A percentile compares a stretch with the other conserved stretches of the same genome.
Conservation (phyloP, 2,888 invertebrate species). For the Tetanocera ferruginea region DNA sequence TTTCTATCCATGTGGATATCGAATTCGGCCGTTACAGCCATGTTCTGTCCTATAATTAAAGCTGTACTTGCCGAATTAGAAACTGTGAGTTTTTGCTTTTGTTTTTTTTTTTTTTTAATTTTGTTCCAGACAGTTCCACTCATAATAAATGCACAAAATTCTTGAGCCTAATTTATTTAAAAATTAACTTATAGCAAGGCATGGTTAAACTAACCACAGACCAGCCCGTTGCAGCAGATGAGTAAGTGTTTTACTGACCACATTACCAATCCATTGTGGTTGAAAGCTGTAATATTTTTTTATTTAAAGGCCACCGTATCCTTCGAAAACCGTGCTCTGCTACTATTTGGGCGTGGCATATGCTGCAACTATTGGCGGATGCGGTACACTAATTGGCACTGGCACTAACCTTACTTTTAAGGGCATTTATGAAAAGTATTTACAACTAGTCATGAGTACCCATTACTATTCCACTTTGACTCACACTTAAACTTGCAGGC, state of each 20-base stretch:
- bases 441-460: too few species aligned
- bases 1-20: slow-evolving; percentile 95
- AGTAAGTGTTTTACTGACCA: slow-evolving; percentile 25
- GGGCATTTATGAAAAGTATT: slow-evolving; percentile 76
- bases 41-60: slow-evolving; percentile 90
- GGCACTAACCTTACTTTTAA: slow-evolving; percentile 84
- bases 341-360: slow-evolving; percentile 82
- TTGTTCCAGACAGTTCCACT: too few species aligned
- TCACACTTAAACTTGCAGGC: slow-evolving; percentile 34
- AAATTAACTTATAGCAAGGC: slow-evolving; percentile 29
- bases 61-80: slow-evolving; percentile 84
- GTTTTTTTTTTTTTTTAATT: too few species aligned
- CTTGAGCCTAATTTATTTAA: too few species aligned
- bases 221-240: slow-evolving; percentile 3
- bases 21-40: slow-evolving; percentile 89
- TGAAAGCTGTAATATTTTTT: not conserved
- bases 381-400: slow-evolving; percentile 79
- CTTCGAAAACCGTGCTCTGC: slow-evolving; percentile 78
- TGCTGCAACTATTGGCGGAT: slow-evolving; percentile 80
- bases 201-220: slow-evolving; percentile 25
- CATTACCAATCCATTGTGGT: too few species aligned
- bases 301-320: slow-evolving; percentile 60
- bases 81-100: slow-evolving; percentile 71
- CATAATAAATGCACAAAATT: too few species aligned
- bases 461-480: too few species aligned